phyloP scores from a whole-genome alignment of 2,888 invertebrate species.

The Trissonchulus sp. region DNA sequence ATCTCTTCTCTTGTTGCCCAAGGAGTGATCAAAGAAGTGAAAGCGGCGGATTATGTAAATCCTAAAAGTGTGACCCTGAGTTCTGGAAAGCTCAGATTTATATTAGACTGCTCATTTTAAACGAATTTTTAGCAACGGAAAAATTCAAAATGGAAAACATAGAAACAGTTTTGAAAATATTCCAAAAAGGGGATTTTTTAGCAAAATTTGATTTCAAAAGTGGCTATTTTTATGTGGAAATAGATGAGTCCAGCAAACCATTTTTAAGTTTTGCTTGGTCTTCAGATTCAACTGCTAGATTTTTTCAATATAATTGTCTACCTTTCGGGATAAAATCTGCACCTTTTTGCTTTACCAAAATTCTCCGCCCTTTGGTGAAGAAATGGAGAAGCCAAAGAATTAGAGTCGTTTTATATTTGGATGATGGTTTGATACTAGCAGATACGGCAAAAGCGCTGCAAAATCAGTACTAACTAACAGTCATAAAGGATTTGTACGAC shows the following conservation, averaged over 20 bases:
- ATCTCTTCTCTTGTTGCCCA: background rate
- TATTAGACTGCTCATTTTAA: background rate
- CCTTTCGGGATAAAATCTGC: background rate
- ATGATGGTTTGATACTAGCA: background rate
- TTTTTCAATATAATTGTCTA: background rate
- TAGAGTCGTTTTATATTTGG: background rate
- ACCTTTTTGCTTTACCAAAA: background rate
- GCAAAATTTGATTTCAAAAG: background rate
- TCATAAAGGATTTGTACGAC: background rate
- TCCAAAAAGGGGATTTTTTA: background rate
- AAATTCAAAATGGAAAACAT: background rate
- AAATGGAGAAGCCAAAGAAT: background rate
- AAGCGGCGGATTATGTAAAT: background rate
- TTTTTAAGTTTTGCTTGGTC: background rate
- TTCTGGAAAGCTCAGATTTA: background rate
- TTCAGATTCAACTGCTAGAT: background rate
- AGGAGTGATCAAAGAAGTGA: background rate
- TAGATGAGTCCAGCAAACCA: background rate
- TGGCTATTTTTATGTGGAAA: background rate
- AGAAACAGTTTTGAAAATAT: background rate
- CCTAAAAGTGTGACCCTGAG: background rate
- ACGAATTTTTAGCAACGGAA: background rate
- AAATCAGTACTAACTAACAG: too few species aligned
- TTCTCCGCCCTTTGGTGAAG: background rate
- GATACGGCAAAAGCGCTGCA: too few species aligned